phyloP scores from a whole-genome alignment of 2,113 vertebrate species.

The Panurus biarmicus region DNA sequence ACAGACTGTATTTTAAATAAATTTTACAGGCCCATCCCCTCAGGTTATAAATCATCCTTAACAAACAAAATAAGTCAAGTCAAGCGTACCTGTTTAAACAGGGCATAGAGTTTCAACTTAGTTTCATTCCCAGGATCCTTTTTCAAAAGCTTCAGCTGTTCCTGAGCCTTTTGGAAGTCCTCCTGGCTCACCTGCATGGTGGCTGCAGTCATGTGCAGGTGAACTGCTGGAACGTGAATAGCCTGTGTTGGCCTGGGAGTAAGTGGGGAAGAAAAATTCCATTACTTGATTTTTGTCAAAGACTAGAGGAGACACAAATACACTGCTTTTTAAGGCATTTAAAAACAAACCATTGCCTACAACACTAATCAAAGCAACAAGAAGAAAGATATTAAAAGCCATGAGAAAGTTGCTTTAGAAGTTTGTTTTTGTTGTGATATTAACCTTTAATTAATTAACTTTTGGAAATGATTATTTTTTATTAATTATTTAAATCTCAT shows the following conservation, averaged over 20 bases:
- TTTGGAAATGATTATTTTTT: neutral
- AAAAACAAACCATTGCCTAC: neutral
- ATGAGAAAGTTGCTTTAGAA: neutral
- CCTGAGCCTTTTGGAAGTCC: slow-evolving; percentile 83
- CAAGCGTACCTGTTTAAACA: slow-evolving; percentile 89
- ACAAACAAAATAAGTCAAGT: neutral
- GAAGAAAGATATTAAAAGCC: neutral
- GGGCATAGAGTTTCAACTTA: slow-evolving; percentile 87
- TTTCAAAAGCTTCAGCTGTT: slow-evolving; percentile 76
- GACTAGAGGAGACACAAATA: neutral
- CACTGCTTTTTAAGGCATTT: neutral
- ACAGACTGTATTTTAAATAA: neutral
- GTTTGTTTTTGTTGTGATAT: neutral
- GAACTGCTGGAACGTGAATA: slow-evolving; percentile 1
- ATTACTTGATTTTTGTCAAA: neutral
- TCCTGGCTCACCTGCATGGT: slow-evolving; percentile 74
- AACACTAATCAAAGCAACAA: neutral
- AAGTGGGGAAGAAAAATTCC: neutral
- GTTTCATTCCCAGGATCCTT: slow-evolving; percentile 85
- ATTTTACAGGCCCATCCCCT: neutral
- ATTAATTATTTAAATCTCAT: neutral
- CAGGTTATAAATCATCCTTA: neutral
- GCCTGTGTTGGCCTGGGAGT: neutral
- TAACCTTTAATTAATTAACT: neutral
- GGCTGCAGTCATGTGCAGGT: slow-evolving; percentile 64